phyloP scores from a whole-genome alignment of 2,797 vertebrate species.

The Enteromius treurensis region DNA sequence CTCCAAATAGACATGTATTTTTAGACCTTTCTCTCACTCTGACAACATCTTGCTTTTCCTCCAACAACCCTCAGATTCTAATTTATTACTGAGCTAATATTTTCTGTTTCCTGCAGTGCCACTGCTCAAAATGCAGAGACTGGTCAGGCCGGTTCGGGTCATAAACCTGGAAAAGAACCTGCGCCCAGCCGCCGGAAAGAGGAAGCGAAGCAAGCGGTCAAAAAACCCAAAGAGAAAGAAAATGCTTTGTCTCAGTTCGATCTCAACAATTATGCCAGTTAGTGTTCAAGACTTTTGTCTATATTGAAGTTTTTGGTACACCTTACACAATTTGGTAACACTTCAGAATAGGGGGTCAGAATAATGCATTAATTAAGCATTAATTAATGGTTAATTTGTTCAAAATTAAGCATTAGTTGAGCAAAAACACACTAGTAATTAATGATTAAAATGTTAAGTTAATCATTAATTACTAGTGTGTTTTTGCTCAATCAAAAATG shows the following conservation, averaged over 20 bases:
- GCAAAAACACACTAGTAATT: too few species aligned
- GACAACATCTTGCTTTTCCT: background rate
- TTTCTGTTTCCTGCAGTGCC: slow-evolving; percentile 64
- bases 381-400: too few species aligned
- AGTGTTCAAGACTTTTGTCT: slow-evolving; percentile 65
- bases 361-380: too few species aligned
- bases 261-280: slow-evolving; percentile 99
- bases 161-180: slow-evolving; percentile 84
- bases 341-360: too few species aligned
- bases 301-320: too few species aligned
- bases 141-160: slow-evolving; percentile 67
- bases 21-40: background rate
- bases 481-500: too few species aligned
- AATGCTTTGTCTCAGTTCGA: slow-evolving; percentile 98
- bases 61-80: background rate
- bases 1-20: background rate
- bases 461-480: too few species aligned
- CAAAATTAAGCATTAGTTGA: too few species aligned
- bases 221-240: slow-evolving; percentile 94
- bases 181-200: slow-evolving; percentile 86
- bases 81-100: background rate
- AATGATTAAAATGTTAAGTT: too few species aligned
- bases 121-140: slow-evolving; percentile 77
- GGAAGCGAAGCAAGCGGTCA: slow-evolving; percentile 87
- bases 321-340: background rate